These are phyloP conservation scores for Apogon hyalosoma DNA, from an alignment of 2,797 vertebrate species.

Conservation along the genomic window DNA sequence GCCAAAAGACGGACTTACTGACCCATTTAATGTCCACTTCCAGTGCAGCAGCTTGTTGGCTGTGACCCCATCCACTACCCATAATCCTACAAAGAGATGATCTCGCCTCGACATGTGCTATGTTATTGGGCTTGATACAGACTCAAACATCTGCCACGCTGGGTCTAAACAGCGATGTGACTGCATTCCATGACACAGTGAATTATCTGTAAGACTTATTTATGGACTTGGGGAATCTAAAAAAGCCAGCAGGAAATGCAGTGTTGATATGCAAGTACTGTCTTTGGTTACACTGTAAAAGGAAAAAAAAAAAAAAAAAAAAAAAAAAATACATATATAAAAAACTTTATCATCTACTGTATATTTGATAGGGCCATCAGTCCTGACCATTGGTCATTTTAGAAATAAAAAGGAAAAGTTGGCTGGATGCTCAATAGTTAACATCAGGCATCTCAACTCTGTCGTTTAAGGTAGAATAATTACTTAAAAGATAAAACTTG, in stretches of 20 bases:
- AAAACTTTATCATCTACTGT: too few relatives aligned
- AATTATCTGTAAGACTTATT: slow-evolving; percentile 48
- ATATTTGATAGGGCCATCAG: too few relatives aligned
- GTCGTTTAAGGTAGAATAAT: too few relatives aligned
- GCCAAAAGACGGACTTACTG: slow-evolving; percentile 74
- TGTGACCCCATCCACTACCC: slow-evolving; percentile 66
- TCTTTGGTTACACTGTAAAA: too few relatives aligned
- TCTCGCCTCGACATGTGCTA: slow-evolving; percentile 65
- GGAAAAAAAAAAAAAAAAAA: too few relatives aligned
- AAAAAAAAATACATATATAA: too few relatives aligned
- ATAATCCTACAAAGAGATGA: slow-evolving; percentile 81
- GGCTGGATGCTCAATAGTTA: too few relatives aligned
- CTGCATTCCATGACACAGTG: slow-evolving; percentile 45
- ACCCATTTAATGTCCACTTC: slow-evolving; percentile 80
- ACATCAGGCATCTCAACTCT: too few relatives aligned
- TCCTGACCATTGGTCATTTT: too few relatives aligned
- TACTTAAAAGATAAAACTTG: too few relatives aligned
- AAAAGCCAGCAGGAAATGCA: slow-evolving; percentile 2
- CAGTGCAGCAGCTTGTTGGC: slow-evolving; percentile 70
- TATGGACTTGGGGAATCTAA: slow-evolving; percentile 36
- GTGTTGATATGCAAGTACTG: slow-evolving; percentile 7
- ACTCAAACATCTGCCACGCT: slow-evolving; percentile 66
- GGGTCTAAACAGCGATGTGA: slow-evolving; percentile 55
- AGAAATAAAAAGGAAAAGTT: too few relatives aligned
- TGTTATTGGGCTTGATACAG: slow-evolving; percentile 74